Conservation (phyloP, 2,113 vertebrate genomes). For the Strix uralensis region DNA sequence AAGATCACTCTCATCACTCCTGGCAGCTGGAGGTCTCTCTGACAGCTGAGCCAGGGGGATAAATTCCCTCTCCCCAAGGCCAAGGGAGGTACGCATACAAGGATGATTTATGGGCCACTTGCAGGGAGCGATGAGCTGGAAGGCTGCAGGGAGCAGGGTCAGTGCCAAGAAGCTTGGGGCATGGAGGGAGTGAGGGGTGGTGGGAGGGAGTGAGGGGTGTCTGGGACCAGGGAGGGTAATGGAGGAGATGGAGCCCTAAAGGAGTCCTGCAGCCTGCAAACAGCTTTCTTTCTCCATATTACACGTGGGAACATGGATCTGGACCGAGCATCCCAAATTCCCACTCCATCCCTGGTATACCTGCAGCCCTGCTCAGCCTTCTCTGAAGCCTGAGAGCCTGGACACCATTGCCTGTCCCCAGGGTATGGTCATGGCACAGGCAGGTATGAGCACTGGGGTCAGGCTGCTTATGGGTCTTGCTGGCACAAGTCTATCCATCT, state of each 20-base stretch:
- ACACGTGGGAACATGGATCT: neutral
- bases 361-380: neutral
- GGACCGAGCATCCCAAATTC: neutral
- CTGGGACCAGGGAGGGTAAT: accelerated
- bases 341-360: accelerated
- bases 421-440: neutral
- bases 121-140: neutral
- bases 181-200: neutral
- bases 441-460: neutral
- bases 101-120: neutral
- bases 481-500: neutral
- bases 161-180: neutral
- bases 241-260: neutral
- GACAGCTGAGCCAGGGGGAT: neutral
- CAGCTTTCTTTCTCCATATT: neutral
- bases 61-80: neutral
- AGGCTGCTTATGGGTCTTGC: accelerated
- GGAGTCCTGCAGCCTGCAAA: neutral
- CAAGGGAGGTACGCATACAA: neutral
- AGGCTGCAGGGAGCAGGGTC: neutral
- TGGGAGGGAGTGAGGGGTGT: neutral
- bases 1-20: neutral
- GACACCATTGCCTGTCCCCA: accelerated
- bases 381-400: neutral
- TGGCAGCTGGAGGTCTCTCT: conserved; percentile 6